phyloP scores from a whole-genome alignment of 2,888 invertebrate genomes.

The Caenorhabditis sinica region DNA sequence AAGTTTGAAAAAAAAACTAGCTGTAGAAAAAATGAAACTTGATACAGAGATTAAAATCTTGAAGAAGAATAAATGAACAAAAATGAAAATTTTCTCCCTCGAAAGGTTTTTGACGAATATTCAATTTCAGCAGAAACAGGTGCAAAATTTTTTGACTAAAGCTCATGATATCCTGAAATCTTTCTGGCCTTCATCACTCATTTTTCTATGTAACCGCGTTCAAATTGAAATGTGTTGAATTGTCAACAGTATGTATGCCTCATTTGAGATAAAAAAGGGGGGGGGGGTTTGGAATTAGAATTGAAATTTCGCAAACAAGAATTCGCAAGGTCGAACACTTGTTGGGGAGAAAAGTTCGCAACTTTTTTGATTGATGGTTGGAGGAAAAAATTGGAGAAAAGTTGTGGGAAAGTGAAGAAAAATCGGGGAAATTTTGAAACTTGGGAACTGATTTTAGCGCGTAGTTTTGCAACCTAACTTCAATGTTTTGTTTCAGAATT shows the following conservation, averaged over 20 bases:
- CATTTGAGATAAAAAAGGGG: background rate
- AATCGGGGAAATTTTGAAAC: too few species aligned
- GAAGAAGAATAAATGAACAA: too few species aligned
- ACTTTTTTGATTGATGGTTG: background rate
- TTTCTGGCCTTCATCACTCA: background rate
- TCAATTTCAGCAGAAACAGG: background rate
- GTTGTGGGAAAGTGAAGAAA: too few species aligned
- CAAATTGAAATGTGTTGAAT: conserved; percentile 21
- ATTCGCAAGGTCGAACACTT: conserved; percentile 11
- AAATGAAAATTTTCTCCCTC: too few species aligned
- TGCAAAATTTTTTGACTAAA: background rate
- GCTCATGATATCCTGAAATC: background rate
- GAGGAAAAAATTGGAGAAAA: background rate
- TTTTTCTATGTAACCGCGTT: background rate
- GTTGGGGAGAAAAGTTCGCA: background rate
- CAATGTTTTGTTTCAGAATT: too few species aligned
- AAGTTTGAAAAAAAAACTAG: background rate
- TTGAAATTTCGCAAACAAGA: background rate
- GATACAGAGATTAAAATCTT: conserved; percentile 4
- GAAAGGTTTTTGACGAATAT: too few species aligned
- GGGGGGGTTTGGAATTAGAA: background rate
- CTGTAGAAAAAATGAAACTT: background rate
- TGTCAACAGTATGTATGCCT: conserved; percentile 33
- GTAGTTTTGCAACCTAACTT: too few species aligned
- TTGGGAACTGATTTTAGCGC: too few species aligned